Base-by-base conservation (phyloP, 2,113 vertebrate genomes). In the Candoia aspera region DNA sequence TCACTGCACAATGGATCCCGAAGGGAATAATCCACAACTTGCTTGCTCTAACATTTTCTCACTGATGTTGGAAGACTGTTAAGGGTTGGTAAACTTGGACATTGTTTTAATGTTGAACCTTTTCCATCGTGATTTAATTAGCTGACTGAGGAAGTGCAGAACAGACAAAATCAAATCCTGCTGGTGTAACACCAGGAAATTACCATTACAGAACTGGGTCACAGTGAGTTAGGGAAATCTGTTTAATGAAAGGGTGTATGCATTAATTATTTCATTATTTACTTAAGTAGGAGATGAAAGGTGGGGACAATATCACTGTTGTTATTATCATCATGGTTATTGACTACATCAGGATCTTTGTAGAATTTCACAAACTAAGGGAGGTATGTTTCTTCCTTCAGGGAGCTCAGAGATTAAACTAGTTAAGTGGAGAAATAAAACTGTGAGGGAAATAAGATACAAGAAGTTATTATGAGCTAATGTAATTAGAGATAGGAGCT, bases 31-130 rank as follows among this genome's bases (percentile, higher is more conserved):
- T 53, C 29, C 68, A 53, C 86, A 83, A 92, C 83, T 88, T 73
- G 59, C 86, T 88, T 92, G 42, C 17, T 84, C 87, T 62, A 84
- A 84, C 62, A 58, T 64, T 15, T 9, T 92, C 87, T 89, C 58
- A 26, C 58, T 62, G 86, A 89, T 92, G 68, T 21, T 54, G 21
- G 86, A 33, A 84, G 68, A 60, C 57, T 1, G 3, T 85, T 64
- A 55, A 42, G 23, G 42, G 68, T 59, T 54, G 60, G 21, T 54
- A n/a, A 57, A 53, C 57, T 19, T 46, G 58, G 60, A 21, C 23
- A 29, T 3, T 37, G 73, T 60, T 83, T 91, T 24, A 64, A 37
- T 53, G 60, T 29, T 24, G 2, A 19, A 33, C 19, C 8, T 8
- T 60, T 19, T 53, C 3, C 0, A 33, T 55, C 19, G 62, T 33